phyloP scores from a whole-genome alignment of 2,888 invertebrate species.

The Caenorhabditis wallacei region DNA sequence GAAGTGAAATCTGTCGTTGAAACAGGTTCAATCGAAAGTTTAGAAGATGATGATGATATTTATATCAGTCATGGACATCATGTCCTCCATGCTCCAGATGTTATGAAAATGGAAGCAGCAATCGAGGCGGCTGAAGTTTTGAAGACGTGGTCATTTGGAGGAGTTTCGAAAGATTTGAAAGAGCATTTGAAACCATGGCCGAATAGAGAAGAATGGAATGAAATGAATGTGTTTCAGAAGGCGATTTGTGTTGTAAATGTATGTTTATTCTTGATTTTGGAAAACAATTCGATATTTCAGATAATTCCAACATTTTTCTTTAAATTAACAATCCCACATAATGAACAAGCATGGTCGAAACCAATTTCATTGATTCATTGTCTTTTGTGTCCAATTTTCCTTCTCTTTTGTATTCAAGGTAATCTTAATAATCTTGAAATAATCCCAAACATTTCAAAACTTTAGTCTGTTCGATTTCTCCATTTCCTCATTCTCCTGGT shows the following conservation, averaged over 20 bases:
- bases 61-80: slow-evolving; percentile 60
- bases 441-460: not conserved
- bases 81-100: slow-evolving; percentile 47
- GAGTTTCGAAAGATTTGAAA: slow-evolving; percentile 45
- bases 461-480: slow-evolving; percentile 55
- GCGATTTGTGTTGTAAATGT: slow-evolving; percentile 46
- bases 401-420: slow-evolving; percentile 75
- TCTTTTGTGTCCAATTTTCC: slow-evolving; percentile 84
- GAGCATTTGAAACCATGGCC: slow-evolving; percentile 66
- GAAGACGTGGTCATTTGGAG: slow-evolving; percentile 33
- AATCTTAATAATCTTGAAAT: slow-evolving; percentile 1
- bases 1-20: slow-evolving; percentile 15
- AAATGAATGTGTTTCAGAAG: slow-evolving; percentile 59
- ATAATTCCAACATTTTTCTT: slow-evolving; percentile 85
- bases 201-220: slow-evolving; percentile 53
- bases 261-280: no score
- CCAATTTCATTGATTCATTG: slow-evolving; percentile 86
- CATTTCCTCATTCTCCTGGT: slow-evolving; percentile 57
- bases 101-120: slow-evolving; percentile 28
- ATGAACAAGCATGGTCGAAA: slow-evolving; percentile 86
- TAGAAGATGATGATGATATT: slow-evolving; percentile 48
- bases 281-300: slow-evolving; percentile 78
- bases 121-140: slow-evolving; percentile 35
- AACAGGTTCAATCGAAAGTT: slow-evolving; percentile 17
- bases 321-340: slow-evolving; percentile 86